Conservation (phyloP, 2,113 vertebrate genomes). For the Neodon shergylaensis region DNA sequence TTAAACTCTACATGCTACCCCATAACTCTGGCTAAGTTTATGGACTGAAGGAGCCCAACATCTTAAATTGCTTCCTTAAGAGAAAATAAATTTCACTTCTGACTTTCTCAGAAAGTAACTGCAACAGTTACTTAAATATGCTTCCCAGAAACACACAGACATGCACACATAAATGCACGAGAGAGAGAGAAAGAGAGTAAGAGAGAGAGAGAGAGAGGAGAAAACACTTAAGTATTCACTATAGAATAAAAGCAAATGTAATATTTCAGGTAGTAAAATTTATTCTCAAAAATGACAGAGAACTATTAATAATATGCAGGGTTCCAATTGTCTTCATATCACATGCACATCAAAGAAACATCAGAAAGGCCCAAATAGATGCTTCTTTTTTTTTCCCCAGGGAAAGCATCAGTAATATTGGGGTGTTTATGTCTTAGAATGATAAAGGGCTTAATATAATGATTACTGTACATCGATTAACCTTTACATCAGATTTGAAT, state of each 20-base stretch:
- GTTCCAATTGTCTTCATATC: not conserved
- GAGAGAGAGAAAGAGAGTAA: not conserved
- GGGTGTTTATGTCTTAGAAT: constrained; percentile 38
- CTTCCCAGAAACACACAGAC: not conserved
- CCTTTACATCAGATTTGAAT: constrained; percentile 78
- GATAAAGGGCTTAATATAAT: constrained; percentile 33
- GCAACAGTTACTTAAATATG: constrained; percentile 42
- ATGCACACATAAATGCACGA: not conserved
- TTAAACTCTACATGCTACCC: not conserved
- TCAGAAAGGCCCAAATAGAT: constrained; percentile 30
- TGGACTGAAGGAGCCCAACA: not conserved
- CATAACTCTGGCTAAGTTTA: not conserved
- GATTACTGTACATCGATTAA: constrained; percentile 71
- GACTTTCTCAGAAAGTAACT: not conserved
- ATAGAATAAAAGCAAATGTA: constrained; percentile 54
- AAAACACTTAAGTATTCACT: not conserved
- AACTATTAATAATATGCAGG: not conserved
- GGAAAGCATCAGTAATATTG: not conserved
- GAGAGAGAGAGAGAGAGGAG: not conserved
- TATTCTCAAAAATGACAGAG: constrained; percentile 24
- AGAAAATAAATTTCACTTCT: constrained; percentile 23
- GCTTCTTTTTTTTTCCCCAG: not conserved
- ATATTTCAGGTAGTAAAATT: not conserved
- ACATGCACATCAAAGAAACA: not conserved
- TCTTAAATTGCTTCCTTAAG: not conserved